Evolutionary conservation across 2,888 invertebrate species (phyloP).

Genomic region (Drosophila phalerata): DNA sequence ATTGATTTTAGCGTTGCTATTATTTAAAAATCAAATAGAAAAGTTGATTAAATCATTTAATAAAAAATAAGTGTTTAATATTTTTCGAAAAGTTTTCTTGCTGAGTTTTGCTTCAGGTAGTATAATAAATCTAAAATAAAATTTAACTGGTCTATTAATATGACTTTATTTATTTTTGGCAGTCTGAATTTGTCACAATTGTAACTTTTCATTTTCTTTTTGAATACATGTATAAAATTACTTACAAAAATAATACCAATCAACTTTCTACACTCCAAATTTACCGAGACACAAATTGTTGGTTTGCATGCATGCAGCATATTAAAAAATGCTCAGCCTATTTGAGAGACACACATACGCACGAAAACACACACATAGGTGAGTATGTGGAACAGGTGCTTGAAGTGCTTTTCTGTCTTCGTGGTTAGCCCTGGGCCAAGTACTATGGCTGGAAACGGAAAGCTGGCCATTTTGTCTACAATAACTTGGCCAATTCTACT

Average conservation of each 20-base stretch:
- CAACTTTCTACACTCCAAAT: slow-evolving; percentile 78
- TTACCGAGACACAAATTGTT: slow-evolving; percentile 64
- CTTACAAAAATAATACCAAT: slow-evolving; percentile 63
- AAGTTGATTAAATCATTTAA: too few species aligned
- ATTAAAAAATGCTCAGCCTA: slow-evolving; percentile 78
- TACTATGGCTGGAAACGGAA: slow-evolving; percentile 27
- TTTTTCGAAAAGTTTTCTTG: background rate
- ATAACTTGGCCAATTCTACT: slow-evolving; percentile 63
- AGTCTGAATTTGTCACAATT: slow-evolving; percentile 44
- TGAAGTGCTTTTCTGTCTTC: slow-evolving; percentile 46
- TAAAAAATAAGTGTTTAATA: background rate
- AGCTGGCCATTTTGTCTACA: slow-evolving; percentile 25
- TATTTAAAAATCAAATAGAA: too few species aligned
- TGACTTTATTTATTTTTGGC: slow-evolving; percentile 10
- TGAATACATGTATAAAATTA: slow-evolving; percentile 36
- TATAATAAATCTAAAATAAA: background rate
- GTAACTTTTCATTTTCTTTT: slow-evolving; percentile 40
- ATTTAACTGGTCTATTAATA: background rate
- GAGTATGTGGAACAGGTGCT: slow-evolving; percentile 42
- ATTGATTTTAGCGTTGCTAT: too few species aligned
- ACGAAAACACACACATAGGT: background rate
- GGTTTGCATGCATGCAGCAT: slow-evolving; percentile 81
- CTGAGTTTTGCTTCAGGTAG: background rate
- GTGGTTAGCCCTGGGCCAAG: slow-evolving; percentile 52
- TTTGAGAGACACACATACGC: slow-evolving; percentile 32